Base-by-base conservation (phyloP, 2,888 invertebrate species). In the Cryptocheilus praepositus region DNA sequence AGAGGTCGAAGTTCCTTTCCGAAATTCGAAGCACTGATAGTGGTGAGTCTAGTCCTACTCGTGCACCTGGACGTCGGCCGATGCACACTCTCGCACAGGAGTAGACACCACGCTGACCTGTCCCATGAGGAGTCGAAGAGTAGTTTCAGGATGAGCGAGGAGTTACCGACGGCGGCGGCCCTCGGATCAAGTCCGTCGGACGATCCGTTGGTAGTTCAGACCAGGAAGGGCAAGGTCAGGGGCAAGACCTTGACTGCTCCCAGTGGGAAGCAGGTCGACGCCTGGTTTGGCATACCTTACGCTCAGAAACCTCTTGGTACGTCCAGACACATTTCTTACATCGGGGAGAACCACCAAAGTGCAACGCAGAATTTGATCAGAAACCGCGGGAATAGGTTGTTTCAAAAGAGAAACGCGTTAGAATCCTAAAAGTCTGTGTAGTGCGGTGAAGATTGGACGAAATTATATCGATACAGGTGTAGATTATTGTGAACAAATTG, bases 251-350 rank as follows among this genome's bases (percentile, higher is more conserved):
- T 95, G 76, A 92, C 92, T 28, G 93, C 95, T 16, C 92, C 94
- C 73, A 93, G 95, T 69, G 94, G 94, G 65, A 93, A 96, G 89
- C 92, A 93, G 88, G 94, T 96, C 70, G 95, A 96, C 87, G 94
- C 94, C 4, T 96, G 95, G 95, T 91, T 94, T 83, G 95, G 95
- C 45, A 94, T 95, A 73, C 95, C 95, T 3, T 95, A 95, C 86
- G 95, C 95, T 78, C 94, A 95, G 88, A 95, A 94, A 89, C 95
- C 95, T 3, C 73, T 94, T 55, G 94, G 90, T 89, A 74, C 45
- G 79, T 49, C 18, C 16, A 36, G 36, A 36, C 36, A 36, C 36
- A 36, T 7, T 36, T 36, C 36, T 36, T 36, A 36, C 36, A 11
- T 36, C 36, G 11, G 4, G 1, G 36, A 11, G 36, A 2, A 11